These are phyloP conservation scores for Ctenochaetus hawaiiensis DNA, from an alignment of 2,797 vertebrate genomes.

Conservation along the genomic window DNA sequence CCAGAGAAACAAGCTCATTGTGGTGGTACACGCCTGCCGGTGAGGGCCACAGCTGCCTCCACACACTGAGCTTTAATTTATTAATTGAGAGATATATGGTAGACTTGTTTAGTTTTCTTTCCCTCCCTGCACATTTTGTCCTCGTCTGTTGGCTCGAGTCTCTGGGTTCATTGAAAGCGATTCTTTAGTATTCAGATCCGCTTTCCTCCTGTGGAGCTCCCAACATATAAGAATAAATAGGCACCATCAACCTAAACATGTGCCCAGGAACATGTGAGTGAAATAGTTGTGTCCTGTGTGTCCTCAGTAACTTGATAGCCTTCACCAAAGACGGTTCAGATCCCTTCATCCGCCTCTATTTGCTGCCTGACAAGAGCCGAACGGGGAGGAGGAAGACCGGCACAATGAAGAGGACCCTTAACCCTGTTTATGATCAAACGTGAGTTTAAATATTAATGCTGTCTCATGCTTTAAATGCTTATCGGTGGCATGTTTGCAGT, in stretches of 20 bases:
- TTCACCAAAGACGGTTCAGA: constrained; percentile 96
- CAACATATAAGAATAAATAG: not conserved
- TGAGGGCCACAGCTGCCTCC: constrained; percentile 68
- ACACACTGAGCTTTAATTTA: not conserved
- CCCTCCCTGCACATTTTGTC: not conserved
- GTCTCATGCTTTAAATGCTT: not conserved
- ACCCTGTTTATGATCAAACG: constrained; percentile 97
- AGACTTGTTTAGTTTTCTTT: constrained; percentile 7
- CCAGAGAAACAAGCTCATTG: constrained; percentile 97
- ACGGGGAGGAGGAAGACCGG: constrained; percentile 94
- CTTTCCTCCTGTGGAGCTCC: not conserved
- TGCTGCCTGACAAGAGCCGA: constrained; percentile 96
- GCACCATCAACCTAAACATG: constrained; percentile 8
- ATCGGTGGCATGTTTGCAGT: not conserved
- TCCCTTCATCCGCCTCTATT: constrained; percentile 94
- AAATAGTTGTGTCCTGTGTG: constrained; percentile 50
- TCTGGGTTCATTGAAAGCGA: not conserved
- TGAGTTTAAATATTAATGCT: constrained; percentile 68
- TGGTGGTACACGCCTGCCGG: constrained; percentile 96
- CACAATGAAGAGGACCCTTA: constrained; percentile 92
- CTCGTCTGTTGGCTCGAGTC: constrained; percentile 15
- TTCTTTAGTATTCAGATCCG: not conserved
- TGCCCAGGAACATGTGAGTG: constrained; percentile 41
- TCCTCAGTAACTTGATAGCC: constrained; percentile 92
- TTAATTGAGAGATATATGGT: constrained; percentile 5